A percentile compares a stretch with the other conserved stretches of the same genome.
Conservation (phyloP, 2,888 invertebrate species). For the Hyposoter didymator region DNA sequence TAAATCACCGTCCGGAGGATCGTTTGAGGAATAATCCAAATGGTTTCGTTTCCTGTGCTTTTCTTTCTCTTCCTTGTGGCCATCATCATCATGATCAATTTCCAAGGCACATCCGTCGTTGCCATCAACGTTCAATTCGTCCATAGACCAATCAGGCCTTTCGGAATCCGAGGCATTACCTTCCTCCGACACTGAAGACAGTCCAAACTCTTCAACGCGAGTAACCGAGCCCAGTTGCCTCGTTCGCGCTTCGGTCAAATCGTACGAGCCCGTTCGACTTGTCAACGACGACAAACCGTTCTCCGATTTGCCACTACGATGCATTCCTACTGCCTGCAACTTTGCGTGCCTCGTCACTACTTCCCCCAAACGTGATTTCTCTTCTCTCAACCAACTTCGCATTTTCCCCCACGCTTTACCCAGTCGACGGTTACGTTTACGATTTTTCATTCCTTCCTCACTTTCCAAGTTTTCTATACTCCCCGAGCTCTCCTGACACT, state of each 20-base stretch:
- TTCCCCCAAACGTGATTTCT: constrained; percentile 77
- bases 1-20: constrained; percentile 57
- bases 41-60: constrained; percentile 25
- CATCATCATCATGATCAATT: constrained; percentile 41
- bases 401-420: constrained; percentile 81
- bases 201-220: constrained; percentile 78
- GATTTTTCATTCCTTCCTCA: constrained; percentile 59
- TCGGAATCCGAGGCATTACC: constrained; percentile 70
- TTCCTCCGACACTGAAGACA: constrained; percentile 74
- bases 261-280: constrained; percentile 77
- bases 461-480: constrained; percentile 38
- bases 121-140: constrained; percentile 43
- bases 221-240: constrained; percentile 74
- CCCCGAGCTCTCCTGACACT: constrained; percentile 68
- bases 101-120: constrained; percentile 33
- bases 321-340: constrained; percentile 78
- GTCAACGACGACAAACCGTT: constrained; percentile 45
- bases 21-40: constrained; percentile 56
- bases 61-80: constrained; percentile 41
- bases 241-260: constrained; percentile 76
- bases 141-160: constrained; percentile 56
- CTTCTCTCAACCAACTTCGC: constrained; percentile 80
- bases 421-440: constrained; percentile 71
- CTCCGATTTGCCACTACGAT: constrained; percentile 66
- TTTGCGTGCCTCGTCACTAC: constrained; percentile 79